A percentile compares a stretch with the other conserved stretches of the same genome.
Evolutionary conservation across 2,797 vertebrate species (phyloP).

Genomic region (Hipposideros larvatus): DNA sequence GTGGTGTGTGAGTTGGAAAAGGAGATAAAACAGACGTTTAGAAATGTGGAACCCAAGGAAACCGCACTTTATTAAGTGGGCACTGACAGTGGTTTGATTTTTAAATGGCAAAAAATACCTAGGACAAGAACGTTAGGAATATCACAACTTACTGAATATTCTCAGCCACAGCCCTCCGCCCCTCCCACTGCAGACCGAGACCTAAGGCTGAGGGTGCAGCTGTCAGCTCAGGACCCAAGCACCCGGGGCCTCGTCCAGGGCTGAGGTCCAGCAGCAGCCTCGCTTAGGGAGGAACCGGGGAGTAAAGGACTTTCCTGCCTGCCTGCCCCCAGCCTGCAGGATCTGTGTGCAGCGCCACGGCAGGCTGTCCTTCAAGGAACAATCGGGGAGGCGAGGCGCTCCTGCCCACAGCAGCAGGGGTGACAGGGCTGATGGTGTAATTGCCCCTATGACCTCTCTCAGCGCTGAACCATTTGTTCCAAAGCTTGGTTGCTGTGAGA

Average conservation of each 20-base stretch:
- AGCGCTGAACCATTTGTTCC: too few relatives aligned
- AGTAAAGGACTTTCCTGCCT: neutral
- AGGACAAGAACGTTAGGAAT: neutral
- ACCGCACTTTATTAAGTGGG: neutral
- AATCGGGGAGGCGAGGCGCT: neutral
- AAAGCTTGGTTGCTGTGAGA: too few relatives aligned
- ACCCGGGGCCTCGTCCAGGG: neutral
- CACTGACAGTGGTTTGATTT: neutral
- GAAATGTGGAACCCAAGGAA: neutral
- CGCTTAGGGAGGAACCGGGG: fast-evolving
- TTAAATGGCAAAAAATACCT: neutral
- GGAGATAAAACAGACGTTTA: fast-evolving
- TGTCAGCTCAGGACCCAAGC: neutral
- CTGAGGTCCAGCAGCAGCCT: neutral
- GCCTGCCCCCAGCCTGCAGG: fast-evolving
- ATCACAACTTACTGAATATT: too few relatives aligned
- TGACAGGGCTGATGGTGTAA: too few relatives aligned
- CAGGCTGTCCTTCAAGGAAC: neutral
- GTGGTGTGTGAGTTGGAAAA: neutral
- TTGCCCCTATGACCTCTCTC: too few relatives aligned
- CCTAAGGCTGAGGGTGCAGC: too few relatives aligned
- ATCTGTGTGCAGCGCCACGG: neutral
- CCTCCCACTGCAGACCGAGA: neutral
- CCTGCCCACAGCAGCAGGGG: too few relatives aligned
- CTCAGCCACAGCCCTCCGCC: neutral